Conservation (phyloP, 2,888 invertebrate species). For the Cacoxenus indagator region DNA sequence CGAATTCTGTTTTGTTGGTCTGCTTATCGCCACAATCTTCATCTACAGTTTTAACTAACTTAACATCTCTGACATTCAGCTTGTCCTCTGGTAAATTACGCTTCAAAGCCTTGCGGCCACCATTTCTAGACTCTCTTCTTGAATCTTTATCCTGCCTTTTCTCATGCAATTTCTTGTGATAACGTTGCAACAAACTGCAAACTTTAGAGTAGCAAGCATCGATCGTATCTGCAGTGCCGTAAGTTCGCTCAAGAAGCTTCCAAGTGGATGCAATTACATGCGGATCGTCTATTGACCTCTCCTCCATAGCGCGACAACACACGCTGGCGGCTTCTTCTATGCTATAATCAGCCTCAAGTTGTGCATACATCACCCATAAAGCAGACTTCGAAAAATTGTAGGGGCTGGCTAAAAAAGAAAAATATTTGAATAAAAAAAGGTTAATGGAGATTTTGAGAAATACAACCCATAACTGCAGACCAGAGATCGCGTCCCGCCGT, state of each 20-base stretch:
- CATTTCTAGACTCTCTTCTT: too few species aligned
- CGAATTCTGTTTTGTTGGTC: background rate
- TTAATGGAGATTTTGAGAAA: background rate
- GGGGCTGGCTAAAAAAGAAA: background rate
- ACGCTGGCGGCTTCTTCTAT: background rate
- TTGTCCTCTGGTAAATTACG: background rate
- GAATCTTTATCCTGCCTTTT: background rate
- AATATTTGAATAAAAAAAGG: background rate
- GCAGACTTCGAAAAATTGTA: slow-evolving; percentile 6
- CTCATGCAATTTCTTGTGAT: background rate
- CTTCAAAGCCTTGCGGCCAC: background rate
- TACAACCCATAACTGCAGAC: slow-evolving; percentile 5
- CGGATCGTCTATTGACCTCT: background rate
- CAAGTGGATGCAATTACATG: background rate
- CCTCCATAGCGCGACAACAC: background rate
- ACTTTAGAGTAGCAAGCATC: background rate
- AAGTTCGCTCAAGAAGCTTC: slow-evolving; percentile 5
- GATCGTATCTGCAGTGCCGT: background rate
- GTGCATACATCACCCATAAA: background rate
- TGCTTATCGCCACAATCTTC: background rate
- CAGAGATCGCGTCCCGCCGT: background rate
- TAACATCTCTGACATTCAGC: background rate
- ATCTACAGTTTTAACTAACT: background rate
- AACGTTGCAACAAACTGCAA: background rate
- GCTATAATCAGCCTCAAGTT: background rate